These are phyloP conservation scores for Lepisosteus osseus DNA, from an alignment of 2,113 vertebrate genomes.

Conservation along the genomic window DNA sequence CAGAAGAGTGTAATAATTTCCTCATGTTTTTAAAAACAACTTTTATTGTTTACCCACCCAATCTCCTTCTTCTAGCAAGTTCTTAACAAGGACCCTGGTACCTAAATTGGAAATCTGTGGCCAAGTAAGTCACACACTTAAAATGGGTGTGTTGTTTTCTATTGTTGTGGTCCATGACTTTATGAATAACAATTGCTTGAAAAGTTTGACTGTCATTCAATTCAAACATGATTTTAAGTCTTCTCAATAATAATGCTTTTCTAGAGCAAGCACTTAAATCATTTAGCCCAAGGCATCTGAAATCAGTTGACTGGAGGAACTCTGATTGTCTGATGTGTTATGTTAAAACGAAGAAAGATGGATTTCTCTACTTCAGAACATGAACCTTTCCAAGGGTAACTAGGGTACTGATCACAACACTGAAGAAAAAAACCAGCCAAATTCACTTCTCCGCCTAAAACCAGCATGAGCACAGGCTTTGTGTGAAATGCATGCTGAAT, in stretches of 20 bases:
- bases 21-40: slow-evolving; percentile 14
- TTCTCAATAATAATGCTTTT: too few species aligned
- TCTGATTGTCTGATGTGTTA: too few species aligned
- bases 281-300: too few species aligned
- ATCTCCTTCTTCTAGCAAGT: slow-evolving; percentile 9
- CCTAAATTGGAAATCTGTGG: too few species aligned
- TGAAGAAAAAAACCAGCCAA: not conserved
- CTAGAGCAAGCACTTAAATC: too few species aligned
- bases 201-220: too few species aligned
- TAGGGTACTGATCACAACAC: too few species aligned
- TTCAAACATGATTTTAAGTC: too few species aligned
- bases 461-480: not conserved
- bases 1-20: slow-evolving; percentile 22
- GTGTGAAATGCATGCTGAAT: not conserved
- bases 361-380: too few species aligned
- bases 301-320: too few species aligned
- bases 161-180: not conserved
- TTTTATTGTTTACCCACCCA: not conserved
- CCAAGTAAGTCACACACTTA: not conserved
- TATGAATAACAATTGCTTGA: not conserved
- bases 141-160: not conserved
- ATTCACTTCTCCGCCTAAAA: not conserved
- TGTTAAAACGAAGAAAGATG: too few species aligned
- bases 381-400: too few species aligned
- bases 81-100: not conserved